Percentiles rank a stretch among this genome's conserved stretches.
phyloP scores from a whole-genome alignment of 2,888 invertebrate species.

The Argyresthia goedartella region DNA sequence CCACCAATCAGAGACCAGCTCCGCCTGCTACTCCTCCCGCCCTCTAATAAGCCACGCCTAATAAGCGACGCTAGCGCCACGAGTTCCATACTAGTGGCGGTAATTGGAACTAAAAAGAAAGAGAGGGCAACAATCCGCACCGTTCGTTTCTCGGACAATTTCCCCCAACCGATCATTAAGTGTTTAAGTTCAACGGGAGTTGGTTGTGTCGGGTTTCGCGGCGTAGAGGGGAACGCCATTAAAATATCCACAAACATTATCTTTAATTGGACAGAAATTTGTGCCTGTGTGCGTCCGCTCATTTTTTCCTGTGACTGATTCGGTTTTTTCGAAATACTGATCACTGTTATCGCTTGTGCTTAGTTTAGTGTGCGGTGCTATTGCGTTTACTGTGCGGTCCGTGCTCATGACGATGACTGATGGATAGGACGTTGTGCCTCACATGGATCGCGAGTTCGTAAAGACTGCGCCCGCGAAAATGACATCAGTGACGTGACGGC shows the following conservation, averaged over 20 bases:
- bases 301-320: conserved; percentile 57
- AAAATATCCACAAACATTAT: conserved; percentile 71
- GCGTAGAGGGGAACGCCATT: conserved; percentile 63
- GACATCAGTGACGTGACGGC: conserved; percentile 56
- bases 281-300: conserved; percentile 59
- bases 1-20: conserved; percentile 35
- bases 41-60: conserved; percentile 36
- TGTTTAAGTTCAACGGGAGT: conserved; percentile 69
- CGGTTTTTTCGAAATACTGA: conserved; percentile 57
- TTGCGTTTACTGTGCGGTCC: conserved; percentile 31
- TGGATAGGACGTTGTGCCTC: background rate
- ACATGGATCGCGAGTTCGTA: background rate
- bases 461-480: conserved; percentile 32
- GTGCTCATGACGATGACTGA: conserved; percentile 14
- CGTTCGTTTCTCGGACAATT: conserved; percentile 69
- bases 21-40: conserved; percentile 40
- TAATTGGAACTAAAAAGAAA: conserved; percentile 46
- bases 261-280: conserved; percentile 69
- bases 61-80: conserved; percentile 40
- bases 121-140: conserved; percentile 27
- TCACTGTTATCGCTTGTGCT: conserved; percentile 56
- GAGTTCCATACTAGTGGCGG: conserved; percentile 47
- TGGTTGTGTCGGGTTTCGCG: conserved; percentile 70
- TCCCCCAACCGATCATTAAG: conserved; percentile 70
- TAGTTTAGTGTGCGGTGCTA: conserved; percentile 49